These are phyloP conservation scores for Leptopterna dolabrata DNA, from an alignment of 2,888 invertebrate genomes.

Conservation along the genomic window DNA sequence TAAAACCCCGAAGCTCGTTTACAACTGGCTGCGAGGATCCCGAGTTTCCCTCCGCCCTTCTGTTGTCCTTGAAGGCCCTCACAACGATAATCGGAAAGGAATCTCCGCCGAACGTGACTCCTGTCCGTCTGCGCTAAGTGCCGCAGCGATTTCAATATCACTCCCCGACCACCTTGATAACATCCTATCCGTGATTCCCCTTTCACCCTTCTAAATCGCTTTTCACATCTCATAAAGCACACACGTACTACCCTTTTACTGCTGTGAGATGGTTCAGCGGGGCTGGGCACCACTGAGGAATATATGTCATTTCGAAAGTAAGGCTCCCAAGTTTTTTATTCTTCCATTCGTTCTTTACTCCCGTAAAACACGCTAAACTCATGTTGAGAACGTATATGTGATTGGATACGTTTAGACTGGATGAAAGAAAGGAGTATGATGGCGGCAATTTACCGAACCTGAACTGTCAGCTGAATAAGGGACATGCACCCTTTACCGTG, in stretches of 20 bases:
- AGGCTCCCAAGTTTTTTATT: no score
- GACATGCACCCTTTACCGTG: no score
- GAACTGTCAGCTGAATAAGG: no score
- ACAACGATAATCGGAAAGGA: neutral
- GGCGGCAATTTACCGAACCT: no score
- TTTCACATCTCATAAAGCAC: neutral
- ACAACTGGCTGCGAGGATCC: neutral
- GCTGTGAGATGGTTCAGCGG: neutral
- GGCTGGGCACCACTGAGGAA: no score
- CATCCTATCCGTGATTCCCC: neutral
- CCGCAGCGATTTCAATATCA: neutral
- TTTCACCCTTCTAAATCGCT: neutral
- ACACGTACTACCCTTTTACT: neutral
- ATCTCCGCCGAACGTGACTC: neutral
- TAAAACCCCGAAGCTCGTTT: neutral
- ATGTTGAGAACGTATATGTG: no score
- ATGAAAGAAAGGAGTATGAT: no score
- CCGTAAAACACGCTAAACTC: no score
- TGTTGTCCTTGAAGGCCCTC: neutral
- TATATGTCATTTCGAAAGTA: no score
- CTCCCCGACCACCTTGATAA: neutral
- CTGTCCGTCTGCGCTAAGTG: neutral
- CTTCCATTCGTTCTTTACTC: no score
- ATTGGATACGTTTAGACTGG: no score
- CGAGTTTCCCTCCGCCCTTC: neutral